These are phyloP conservation scores for Coryphaenoides rupestris DNA, from an alignment of 2,113 vertebrate genomes.

Conservation along the genomic window DNA sequence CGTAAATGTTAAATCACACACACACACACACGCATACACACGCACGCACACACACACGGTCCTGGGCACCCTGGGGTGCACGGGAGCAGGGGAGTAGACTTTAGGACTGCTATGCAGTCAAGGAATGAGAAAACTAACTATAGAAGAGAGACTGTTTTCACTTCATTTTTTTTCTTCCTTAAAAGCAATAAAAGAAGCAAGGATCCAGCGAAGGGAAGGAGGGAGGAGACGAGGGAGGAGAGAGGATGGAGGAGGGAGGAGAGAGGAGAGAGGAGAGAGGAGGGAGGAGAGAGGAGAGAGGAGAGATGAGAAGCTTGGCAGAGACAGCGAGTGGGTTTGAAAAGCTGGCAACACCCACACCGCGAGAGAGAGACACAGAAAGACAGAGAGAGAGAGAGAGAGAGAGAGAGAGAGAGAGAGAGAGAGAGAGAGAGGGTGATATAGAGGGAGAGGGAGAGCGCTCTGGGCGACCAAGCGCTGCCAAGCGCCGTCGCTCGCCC, in stretches of 20 bases:
- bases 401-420: constrained; percentile 27
- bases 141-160: background rate
- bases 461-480: constrained; percentile 56
- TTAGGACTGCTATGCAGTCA: no score
- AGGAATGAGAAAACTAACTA: no score
- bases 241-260: constrained; percentile 46
- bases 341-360: constrained; percentile 74
- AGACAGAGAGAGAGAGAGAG: no score
- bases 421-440: no score
- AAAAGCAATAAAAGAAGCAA: constrained; percentile 25
- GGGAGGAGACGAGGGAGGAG: constrained; percentile 31
- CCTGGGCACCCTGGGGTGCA: no score
- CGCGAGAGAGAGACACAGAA: constrained; percentile 25
- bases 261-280: constrained; percentile 44
- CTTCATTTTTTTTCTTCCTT: constrained; percentile 31
- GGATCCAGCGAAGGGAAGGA: constrained; percentile 25
- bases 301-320: constrained; percentile 73
- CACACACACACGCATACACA: no score
- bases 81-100: no score
- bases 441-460: constrained; percentile 1
- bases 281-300: constrained; percentile 56
- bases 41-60: no score
- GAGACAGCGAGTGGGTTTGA: constrained; percentile 67
- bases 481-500: constrained; percentile 72
- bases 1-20: no score